Evolutionary conservation across 2,888 invertebrate genomes (phyloP).

Genomic region (Diaphora mendica): DNA sequence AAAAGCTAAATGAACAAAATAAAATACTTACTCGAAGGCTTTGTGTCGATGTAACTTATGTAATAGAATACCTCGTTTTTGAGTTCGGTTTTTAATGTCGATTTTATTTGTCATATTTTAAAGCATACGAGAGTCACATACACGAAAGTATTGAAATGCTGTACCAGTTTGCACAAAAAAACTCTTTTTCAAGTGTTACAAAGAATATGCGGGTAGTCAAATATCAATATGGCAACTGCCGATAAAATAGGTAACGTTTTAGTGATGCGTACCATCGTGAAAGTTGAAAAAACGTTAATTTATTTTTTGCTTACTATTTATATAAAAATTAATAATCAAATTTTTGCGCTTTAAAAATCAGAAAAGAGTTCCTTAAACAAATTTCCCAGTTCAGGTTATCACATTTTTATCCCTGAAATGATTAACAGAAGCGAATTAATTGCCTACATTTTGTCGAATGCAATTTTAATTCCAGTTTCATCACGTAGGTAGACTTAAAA

Average conservation of each 20-base stretch:
- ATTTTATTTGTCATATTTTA: background rate
- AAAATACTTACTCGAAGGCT: background rate
- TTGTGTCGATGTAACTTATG: background rate
- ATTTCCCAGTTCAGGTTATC: no score
- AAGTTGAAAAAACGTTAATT: background rate
- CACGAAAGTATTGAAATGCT: background rate
- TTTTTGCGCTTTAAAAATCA: background rate
- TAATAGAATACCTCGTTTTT: background rate
- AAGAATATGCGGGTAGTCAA: constrained; percentile 7
- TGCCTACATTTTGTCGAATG: background rate
- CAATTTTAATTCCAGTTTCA: background rate
- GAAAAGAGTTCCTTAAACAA: background rate
- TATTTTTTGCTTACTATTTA: background rate
- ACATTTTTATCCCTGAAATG: no score
- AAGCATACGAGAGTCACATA: background rate
- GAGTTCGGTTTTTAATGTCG: background rate
- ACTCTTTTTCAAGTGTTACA: background rate
- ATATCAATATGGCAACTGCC: constrained; percentile 2
- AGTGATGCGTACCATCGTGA: background rate
- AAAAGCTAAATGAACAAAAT: background rate
- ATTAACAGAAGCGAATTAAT: background rate
- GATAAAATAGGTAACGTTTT: background rate
- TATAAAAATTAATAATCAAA: background rate
- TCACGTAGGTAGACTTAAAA: no score
- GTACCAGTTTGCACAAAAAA: background rate